These are phyloP conservation scores for Grantiella picta DNA, from an alignment of 2,113 vertebrate genomes.

Conservation along the genomic window DNA sequence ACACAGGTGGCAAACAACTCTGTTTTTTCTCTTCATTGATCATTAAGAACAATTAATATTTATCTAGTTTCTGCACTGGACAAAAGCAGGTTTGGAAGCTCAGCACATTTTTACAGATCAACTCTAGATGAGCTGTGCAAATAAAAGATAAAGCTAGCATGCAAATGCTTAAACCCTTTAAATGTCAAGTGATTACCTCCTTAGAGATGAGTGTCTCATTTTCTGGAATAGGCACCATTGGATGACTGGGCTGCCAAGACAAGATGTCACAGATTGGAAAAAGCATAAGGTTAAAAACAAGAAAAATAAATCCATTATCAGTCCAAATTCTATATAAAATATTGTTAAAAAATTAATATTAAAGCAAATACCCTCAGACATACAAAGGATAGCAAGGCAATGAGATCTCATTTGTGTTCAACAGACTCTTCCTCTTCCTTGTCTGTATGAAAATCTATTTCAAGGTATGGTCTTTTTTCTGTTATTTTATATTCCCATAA, in stretches of 20 bases:
- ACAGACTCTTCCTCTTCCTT: background rate
- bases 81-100: background rate
- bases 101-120: background rate
- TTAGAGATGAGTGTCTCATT: slow-evolving; percentile 71
- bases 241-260: slow-evolving; percentile 65
- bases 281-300: background rate
- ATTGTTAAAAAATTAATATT: background rate
- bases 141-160: background rate
- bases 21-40: background rate
- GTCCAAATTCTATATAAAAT: background rate
- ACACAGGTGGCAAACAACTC: background rate
- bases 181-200: slow-evolving; percentile 65
- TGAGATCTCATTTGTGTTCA: background rate
- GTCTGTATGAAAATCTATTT: background rate
- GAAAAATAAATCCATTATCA: slow-evolving; percentile 19
- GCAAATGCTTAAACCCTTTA: background rate
- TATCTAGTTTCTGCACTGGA: background rate
- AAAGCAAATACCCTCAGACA: background rate
- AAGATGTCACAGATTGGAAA: slow-evolving; percentile 18
- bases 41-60: background rate
- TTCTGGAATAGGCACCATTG: slow-evolving; percentile 78
- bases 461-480: background rate
- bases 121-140: background rate
- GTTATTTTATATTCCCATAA: background rate
- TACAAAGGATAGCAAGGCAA: background rate